Base-by-base conservation (phyloP, 2,797 vertebrate genomes). In the Hydrophis major region DNA sequence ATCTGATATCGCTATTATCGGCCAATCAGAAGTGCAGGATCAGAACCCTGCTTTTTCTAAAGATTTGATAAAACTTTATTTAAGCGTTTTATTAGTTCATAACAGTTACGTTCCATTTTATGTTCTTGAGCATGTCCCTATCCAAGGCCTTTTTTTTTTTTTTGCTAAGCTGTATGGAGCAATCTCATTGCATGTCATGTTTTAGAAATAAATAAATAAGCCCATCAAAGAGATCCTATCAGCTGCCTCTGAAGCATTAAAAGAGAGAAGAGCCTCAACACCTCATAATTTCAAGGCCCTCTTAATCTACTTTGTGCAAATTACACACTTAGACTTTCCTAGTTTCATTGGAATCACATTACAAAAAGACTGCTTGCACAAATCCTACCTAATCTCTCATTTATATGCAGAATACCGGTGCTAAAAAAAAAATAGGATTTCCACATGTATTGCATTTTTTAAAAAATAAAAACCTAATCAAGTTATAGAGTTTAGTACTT, bases 281-380 rank as follows among this genome's bases (percentile, higher is more conserved):
- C 92, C 95, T 91, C 91, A 90, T 94, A 94, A 95, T 95, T 95
- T 91, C 74, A 32, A 92, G 92, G 91, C 50, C 83, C 91, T 96
- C 97, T 97, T 98, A 98, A 98, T 98, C 98, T 98, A 97, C 97
- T 98, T 98, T 98, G 97, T 98, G 97, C 96, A 98, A 98, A 98
- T 98, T 98, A 98, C 96, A 98, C 97, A 98, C 97, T 98, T 96
- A 94, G 95, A 98, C 96, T 98, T 96, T 98, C 97, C 98, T 97
- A 98, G 98, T 98, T 98, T 97, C 98, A 98, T 98, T 98, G 97
- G 98, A 98, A 98, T 99, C 98, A 97, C 97, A 98, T 98, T 98
- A 98, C 97, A 98, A 98, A 97, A 93, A 94, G 96, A 94, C 97
- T 97, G 96, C 97, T 98, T 96, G 97, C 98, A 97, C 97, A 98